These are phyloP conservation scores for Centruroides sculpturatus DNA, from an alignment of 1,140 invertebrate species.

Conservation along the genomic window DNA sequence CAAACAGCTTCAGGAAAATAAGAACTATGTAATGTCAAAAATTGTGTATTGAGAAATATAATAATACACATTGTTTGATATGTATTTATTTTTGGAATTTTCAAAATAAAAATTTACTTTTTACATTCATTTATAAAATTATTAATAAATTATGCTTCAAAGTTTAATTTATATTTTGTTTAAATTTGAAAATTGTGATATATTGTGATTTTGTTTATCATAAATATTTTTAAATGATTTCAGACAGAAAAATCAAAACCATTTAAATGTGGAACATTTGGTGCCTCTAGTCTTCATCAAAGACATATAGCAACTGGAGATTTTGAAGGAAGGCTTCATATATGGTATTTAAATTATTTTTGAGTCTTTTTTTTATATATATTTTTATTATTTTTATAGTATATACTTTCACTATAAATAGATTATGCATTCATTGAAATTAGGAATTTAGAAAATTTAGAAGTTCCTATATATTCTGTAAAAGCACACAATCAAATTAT, in stretches of 20 bases:
- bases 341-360: slow-evolving; percentile 45
- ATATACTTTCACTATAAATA: neutral
- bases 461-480: slow-evolving; percentile 58
- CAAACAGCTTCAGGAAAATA: no score
- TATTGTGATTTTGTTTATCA: no score
- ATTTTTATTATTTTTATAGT: neutral
- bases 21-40: no score
- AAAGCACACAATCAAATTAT: slow-evolving; percentile 78
- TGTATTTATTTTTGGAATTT: no score
- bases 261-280: slow-evolving; percentile 89
- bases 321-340: slow-evolving; percentile 70
- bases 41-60: no score
- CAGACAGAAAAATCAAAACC: slow-evolving; percentile 56
- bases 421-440: neutral
- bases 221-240: no score
- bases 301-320: slow-evolving; percentile 77
- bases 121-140: no score
- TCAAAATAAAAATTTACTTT: no score
- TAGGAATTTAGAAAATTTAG: slow-evolving; percentile 10
- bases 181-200: no score
- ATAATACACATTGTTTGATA: no score
- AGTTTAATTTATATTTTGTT: no score
- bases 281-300: slow-evolving; percentile 59
- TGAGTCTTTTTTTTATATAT: neutral
- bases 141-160: no score